phyloP scores from a whole-genome alignment of 2,113 vertebrate genomes.

The Cepphus grylle region DNA sequence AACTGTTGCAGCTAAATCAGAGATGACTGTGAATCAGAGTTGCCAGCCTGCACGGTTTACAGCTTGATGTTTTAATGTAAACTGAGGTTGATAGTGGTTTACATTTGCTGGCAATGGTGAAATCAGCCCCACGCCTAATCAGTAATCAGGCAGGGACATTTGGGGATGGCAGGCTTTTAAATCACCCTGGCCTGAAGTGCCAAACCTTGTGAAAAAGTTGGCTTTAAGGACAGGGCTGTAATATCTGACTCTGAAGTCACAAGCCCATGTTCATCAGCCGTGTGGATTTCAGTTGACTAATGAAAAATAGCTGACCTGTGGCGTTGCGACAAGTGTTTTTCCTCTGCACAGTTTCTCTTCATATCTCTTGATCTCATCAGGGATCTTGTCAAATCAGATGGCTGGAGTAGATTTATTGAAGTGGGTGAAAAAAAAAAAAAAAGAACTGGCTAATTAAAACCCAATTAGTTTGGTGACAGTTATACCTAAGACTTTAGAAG shows the following conservation, averaged over 20 bases:
- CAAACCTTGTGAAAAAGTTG: background rate
- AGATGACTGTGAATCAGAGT: background rate
- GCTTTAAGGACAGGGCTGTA: background rate
- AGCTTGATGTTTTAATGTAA: background rate
- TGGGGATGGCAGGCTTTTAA: background rate
- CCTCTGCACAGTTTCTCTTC: background rate
- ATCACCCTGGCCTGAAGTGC: background rate
- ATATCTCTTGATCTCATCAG: background rate
- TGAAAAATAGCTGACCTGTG: background rate
- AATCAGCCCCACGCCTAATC: background rate
- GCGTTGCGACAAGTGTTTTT: background rate
- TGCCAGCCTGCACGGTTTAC: background rate
- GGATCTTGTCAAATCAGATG: background rate
- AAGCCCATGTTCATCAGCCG: background rate
- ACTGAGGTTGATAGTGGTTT: background rate
- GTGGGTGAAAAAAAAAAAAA: background rate
- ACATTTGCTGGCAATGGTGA: background rate
- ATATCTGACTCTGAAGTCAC: background rate
- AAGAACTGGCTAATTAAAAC: background rate
- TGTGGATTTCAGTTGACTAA: background rate
- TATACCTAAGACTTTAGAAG: background rate
- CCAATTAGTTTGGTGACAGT: background rate
- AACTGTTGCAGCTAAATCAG: slow-evolving; percentile 10
- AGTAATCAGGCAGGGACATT: background rate
- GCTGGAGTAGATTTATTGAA: background rate